A percentile compares a stretch with the other conserved stretches of the same genome.
phyloP scores from a whole-genome alignment of 2,113 vertebrate genomes.

The Oxygymnocypris stewartii region DNA sequence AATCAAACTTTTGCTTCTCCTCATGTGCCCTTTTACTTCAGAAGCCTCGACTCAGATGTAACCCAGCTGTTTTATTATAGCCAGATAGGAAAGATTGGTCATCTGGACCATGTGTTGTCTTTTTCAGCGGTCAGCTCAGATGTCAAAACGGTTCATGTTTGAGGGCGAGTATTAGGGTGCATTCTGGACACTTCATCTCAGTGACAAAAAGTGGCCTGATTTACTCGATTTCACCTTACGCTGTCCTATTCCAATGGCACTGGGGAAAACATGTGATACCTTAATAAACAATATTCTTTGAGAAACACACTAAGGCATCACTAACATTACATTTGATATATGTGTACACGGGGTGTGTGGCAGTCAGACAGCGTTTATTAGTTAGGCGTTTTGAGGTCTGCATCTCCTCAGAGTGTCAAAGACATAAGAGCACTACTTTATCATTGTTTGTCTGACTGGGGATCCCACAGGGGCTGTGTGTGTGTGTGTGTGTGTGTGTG shows the following conservation, averaged over 20 bases:
- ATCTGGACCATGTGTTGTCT: conserved; percentile 1
- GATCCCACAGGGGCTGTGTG: conserved; percentile 74
- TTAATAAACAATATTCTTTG: conserved; percentile 23
- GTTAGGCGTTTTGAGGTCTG: conserved; percentile 76
- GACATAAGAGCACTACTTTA: conserved; percentile 91
- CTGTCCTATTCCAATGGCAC: neutral
- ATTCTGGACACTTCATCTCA: neutral
- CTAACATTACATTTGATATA: conserved; percentile 28
- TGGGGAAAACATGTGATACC: neutral
- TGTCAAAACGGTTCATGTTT: neutral
- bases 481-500: conserved; percentile 41
- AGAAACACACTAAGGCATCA: neutral
- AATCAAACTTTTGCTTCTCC: conserved; percentile 24
- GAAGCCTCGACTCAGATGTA: neutral
- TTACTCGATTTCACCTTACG: neutral
- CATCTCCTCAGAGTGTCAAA: conserved; percentile 86
- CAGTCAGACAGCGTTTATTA: conserved; percentile 86
- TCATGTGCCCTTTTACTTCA: neutral
- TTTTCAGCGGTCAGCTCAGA: neutral
- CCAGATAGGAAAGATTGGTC: neutral
- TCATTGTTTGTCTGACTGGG: conserved; percentile 95
- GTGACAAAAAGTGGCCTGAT: neutral
- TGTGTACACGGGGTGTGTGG: conserved; percentile 48
- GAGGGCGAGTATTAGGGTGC: neutral
- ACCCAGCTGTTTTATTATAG: neutral